These are phyloP conservation scores for Galbula dea DNA, from an alignment of 2,113 vertebrate species.

Conservation along the genomic window DNA sequence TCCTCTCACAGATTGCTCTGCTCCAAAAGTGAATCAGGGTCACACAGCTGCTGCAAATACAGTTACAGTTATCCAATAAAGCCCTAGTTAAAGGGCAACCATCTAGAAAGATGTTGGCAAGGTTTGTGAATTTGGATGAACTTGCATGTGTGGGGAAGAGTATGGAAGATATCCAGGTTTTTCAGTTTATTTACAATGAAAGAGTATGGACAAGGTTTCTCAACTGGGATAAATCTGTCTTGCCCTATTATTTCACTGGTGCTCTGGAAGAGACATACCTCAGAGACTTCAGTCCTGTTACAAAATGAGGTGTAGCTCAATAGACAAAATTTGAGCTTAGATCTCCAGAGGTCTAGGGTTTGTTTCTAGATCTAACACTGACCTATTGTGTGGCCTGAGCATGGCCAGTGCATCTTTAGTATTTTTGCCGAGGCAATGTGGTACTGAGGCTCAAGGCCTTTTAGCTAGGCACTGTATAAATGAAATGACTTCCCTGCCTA, in stretches of 20 bases:
- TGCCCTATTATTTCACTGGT: neutral
- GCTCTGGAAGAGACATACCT: neutral
- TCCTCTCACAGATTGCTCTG: neutral
- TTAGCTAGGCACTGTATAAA: neutral
- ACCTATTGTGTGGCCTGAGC: neutral
- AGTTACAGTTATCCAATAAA: slow-evolving; percentile 46
- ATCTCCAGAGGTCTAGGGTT: neutral
- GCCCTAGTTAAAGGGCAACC: slow-evolving; percentile 57
- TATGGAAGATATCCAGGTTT: slow-evolving; percentile 6
- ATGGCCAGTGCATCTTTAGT: neutral
- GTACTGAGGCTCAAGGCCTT: neutral
- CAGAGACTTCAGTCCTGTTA: neutral
- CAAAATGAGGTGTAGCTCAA: neutral
- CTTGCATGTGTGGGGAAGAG: neutral
- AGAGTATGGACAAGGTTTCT: neutral
- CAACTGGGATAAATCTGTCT: neutral
- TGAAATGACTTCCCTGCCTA: neutral
- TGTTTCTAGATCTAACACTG: neutral
- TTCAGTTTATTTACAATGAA: neutral
- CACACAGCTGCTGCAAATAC: slow-evolving; percentile 58
- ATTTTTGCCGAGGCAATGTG: neutral
- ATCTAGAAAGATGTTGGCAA: slow-evolving; percentile 51
- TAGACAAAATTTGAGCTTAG: neutral
- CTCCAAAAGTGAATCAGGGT: neutral
- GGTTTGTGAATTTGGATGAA: slow-evolving; percentile 36